Conservation (phyloP, 2,888 invertebrate genomes). For the Ophion obscuratus region DNA sequence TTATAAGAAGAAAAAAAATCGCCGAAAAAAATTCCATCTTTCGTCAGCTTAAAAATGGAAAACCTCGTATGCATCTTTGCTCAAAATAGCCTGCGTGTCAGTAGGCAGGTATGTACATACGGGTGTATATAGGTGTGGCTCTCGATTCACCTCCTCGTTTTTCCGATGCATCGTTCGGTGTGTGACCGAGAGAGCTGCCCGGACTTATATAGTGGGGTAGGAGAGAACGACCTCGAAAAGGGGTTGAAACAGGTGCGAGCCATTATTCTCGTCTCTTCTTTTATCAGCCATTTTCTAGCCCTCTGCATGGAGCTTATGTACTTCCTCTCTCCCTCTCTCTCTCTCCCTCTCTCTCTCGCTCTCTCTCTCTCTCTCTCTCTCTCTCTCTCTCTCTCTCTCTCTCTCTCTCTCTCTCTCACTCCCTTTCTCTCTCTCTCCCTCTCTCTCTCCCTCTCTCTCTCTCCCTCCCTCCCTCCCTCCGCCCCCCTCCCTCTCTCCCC, state of each 20-base stretch:
- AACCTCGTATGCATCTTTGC: not conserved
- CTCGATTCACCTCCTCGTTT: slow-evolving; percentile 31
- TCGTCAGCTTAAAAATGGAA: not conserved
- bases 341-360: no score
- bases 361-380: no score
- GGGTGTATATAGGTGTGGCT: slow-evolving; percentile 28
- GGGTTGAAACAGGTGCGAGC: slow-evolving; percentile 70
- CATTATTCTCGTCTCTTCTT: slow-evolving; percentile 67
- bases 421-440: no score
- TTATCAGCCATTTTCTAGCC: slow-evolving; percentile 39
- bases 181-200: slow-evolving; percentile 41
- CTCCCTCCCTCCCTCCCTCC: no score
- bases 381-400: no score
- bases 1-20: not conserved
- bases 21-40: not conserved
- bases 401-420: no score
- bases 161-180: slow-evolving; percentile 67
- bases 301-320: slow-evolving; percentile 21
- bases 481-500: no score
- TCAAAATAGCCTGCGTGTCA: slow-evolving; percentile 9
- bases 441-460: no score
- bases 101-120: slow-evolving; percentile 8
- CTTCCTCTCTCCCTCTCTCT: not conserved
- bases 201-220: slow-evolving; percentile 66
- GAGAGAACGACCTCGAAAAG: slow-evolving; percentile 45